Base-by-base conservation (phyloP, 2,113 vertebrate species). In the Neofelis nebulosa region DNA sequence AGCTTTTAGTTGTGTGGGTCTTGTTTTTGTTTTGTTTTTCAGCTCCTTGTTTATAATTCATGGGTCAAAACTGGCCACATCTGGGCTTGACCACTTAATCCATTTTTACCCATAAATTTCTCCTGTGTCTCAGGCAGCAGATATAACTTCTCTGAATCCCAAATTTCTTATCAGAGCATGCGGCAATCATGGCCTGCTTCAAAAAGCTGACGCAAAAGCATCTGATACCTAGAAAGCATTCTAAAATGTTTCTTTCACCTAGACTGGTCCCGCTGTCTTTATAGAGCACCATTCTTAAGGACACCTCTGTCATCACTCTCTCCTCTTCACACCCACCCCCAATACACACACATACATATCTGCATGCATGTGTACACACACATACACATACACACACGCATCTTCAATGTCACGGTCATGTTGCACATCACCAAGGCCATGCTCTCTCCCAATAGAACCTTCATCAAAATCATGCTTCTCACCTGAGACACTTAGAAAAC, bases 51-150 rank as follows among this genome's bases (percentile, higher is more conserved):
- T 89, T 92, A 48, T 84, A 87, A 89, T 81, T 74, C 57, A 27
- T 57, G 89, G n/a, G 50, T 71, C 55, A 86, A 79, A 89, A 92
- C 55, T 48, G 41, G 57, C 25, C 38, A 33, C 68, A 48, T 21
- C 29, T 92, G 33, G 48, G 41, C 65, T 96, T 92, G 89, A 89
- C 74, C 96, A 61, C 80, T 97, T 93, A 76, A 36, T 85, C 55
- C 29, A 33, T 38, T 71, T 86, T 95, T 57, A 55, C 8, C 45
- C n/a, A 8, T 16, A 89, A 84, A 83, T 93, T 33, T 76, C 33
- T 95, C 87, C 76, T 78, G 3, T 29, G 66, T 94, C 76, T 89
- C 90, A 12, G 61, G n/a, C 12, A 95, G 45, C 33, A 71, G 36
- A 29, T 31, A 9, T 11, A 93, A 94, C 31, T 69, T 94, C 91